Evolutionary conservation across 1,140 invertebrate species (phyloP).

Genomic region (Himalopsyche phryganea): DNA sequence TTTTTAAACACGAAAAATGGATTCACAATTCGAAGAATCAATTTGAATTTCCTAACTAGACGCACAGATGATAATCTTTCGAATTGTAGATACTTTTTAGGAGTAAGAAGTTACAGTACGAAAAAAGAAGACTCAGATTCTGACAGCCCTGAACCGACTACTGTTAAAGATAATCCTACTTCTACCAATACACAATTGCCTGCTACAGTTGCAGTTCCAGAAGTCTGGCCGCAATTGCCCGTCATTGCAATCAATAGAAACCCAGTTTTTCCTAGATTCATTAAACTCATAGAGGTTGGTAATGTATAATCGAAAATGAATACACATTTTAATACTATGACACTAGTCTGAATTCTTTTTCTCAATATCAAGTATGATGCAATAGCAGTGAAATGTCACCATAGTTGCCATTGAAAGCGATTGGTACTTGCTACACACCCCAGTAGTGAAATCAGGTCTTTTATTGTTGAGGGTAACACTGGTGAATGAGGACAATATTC

Average conservation of each 20-base stretch:
- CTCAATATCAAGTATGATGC: constrained; percentile 1
- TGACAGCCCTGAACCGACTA: constrained; percentile 42
- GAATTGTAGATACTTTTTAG: constrained; percentile 16
- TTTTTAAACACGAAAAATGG: constrained; percentile 1
- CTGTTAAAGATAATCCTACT: constrained; percentile 43
- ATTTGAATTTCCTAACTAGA: neutral
- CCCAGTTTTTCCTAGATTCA: constrained; percentile 97
- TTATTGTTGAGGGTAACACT: neutral
- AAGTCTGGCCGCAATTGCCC: constrained; percentile 93
- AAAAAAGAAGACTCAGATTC: constrained; percentile 44
- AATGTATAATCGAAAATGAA: neutral
- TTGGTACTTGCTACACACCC: too few relatives aligned
- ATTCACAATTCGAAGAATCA: neutral
- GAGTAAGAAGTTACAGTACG: constrained; percentile 38
- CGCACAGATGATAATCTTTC: neutral
- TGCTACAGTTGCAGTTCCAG: constrained; percentile 90
- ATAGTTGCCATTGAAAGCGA: too few relatives aligned
- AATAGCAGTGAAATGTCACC: neutral
- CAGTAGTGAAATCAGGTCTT: too few relatives aligned
- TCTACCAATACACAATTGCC: constrained; percentile 61
- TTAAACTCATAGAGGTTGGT: constrained; percentile 91
- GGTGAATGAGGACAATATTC: too few relatives aligned
- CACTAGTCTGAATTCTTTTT: neutral
- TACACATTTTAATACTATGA: neutral
- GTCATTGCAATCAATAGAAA: constrained; percentile 91